phyloP scores from a whole-genome alignment of 2,888 invertebrate genomes.

The Tenthredo amoena region DNA sequence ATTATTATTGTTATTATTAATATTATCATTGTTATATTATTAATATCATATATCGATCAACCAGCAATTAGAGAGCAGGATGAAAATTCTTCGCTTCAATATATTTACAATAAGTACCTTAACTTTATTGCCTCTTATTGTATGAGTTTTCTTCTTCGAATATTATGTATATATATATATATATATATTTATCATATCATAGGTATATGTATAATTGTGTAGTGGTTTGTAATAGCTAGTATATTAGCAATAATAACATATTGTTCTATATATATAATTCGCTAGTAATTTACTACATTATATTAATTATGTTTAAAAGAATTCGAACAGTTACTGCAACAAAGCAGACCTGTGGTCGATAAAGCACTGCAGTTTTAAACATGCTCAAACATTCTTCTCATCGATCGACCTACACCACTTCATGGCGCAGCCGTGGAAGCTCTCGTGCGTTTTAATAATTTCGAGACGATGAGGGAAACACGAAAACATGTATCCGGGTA shows the following conservation, averaged over 20 bases:
- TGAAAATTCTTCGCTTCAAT: conserved; percentile 33
- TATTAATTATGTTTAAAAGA: conserved; percentile 13
- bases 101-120: conserved; percentile 44
- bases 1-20: conserved; percentile 28
- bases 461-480: neutral
- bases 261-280: neutral
- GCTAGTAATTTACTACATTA: neutral
- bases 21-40: conserved; percentile 34
- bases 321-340: conserved; percentile 29
- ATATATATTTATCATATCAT: neutral
- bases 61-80: conserved; percentile 23
- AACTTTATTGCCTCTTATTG: conserved; percentile 47
- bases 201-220: neutral
- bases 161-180: neutral
- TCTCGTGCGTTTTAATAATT: conserved; percentile 19
- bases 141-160: conserved; percentile 22
- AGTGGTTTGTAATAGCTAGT: neutral
- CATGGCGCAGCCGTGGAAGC: conserved; percentile 45
- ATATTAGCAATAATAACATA: conserved; percentile 11
- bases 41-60: conserved; percentile 8
- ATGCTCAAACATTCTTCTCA: conserved; percentile 13
- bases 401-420: conserved; percentile 23
- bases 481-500: neutral
- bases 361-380: conserved; percentile 50
- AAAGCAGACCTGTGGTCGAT: conserved; percentile 50